Conservation (phyloP, 2,888 invertebrate genomes). For the Brachyopa scutellaris region DNA sequence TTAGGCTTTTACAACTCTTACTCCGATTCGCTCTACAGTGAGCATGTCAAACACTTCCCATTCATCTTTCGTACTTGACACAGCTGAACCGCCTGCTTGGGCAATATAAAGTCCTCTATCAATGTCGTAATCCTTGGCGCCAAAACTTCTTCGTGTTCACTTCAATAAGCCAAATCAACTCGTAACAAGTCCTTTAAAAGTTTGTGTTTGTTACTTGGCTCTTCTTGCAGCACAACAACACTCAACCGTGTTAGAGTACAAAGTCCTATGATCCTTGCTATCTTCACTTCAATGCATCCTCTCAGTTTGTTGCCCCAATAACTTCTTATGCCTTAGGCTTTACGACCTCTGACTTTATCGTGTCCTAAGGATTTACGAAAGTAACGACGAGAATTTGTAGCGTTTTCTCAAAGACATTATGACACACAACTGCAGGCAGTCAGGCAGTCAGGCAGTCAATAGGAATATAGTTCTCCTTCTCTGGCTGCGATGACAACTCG, state of each 20-base stretch:
- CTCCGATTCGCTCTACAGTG: not conserved
- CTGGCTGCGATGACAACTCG: slow-evolving; percentile 50
- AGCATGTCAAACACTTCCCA: slow-evolving; percentile 45
- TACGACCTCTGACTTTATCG: slow-evolving; percentile 48
- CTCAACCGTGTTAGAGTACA: not conserved
- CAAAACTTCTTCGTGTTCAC: slow-evolving; percentile 37
- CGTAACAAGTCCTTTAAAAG: slow-evolving; percentile 52
- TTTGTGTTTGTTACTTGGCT: slow-evolving; percentile 40
- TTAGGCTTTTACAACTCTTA: too few relatives aligned
- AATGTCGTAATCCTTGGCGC: slow-evolving; percentile 51
- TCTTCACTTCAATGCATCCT: slow-evolving; percentile 9
- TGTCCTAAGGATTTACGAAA: slow-evolving; percentile 30
- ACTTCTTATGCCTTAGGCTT: slow-evolving; percentile 53
- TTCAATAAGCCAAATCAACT: slow-evolving; percentile 71
- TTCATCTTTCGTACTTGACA: slow-evolving; percentile 1
- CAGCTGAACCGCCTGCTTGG: slow-evolving; percentile 29
- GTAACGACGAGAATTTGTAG: slow-evolving; percentile 49
- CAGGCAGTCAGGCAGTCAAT: too few relatives aligned
- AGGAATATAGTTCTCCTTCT: not conserved
- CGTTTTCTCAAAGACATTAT: slow-evolving; percentile 45
- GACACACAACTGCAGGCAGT: slow-evolving; percentile 51
- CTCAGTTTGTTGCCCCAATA: slow-evolving; percentile 53
- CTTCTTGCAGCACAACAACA: slow-evolving; percentile 4
- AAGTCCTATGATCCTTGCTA: not conserved
- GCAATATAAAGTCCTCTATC: slow-evolving; percentile 52